Evolutionary conservation across 2,888 invertebrate genomes (phyloP), one percentile per base, ranked within the genome.

Genomic region (Drosophila formosana): DNA sequence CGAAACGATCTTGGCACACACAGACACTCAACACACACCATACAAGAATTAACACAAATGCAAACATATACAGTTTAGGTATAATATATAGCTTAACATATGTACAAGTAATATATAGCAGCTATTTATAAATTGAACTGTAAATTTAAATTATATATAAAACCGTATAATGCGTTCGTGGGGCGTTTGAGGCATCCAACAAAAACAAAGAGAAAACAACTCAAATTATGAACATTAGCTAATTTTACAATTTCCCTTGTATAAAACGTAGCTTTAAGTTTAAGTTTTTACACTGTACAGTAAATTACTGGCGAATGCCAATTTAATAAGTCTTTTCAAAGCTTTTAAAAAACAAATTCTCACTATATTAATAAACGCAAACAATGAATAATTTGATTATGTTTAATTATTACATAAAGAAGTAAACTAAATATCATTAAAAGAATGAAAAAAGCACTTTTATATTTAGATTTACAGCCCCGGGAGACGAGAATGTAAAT

Each of bases 271-370:
- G 62, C 68, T 67, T 81, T 81, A 85, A 67, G 75, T 53, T 66
- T 57, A 49, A 49, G 45, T 60, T 78, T 72, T 78, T 75, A 71
- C 66, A 77, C 43, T 66, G 74, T 79, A 72, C 67, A 82, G 65
- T 67, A 65, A 69, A 73, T 66, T 53, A 66, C 57, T 39, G 66
- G 72, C 64, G 28, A 43, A 72, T 64, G 82, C 72, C 56, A 65
- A 77, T 67, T 61, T 57, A 67, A 46, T 51, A 65, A 71, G 71
- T 84, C 70, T 69, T 71, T 73, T 66, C 63, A 86, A 88, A 86
- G 83, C 87, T 88, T 88, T 83, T 86, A 88, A 86, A 78, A 49
- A 75, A 74, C 47, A 62, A 88, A 83, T 83, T 83, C 89, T 88
- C 88, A 83, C 70, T 85, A 77, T 80, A 83, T 78, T 68, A 53